Percentiles rank a stretch among this genome's conserved stretches.
Conservation (phyloP, 2,113 vertebrate species). For the Microcebus murinus region DNA sequence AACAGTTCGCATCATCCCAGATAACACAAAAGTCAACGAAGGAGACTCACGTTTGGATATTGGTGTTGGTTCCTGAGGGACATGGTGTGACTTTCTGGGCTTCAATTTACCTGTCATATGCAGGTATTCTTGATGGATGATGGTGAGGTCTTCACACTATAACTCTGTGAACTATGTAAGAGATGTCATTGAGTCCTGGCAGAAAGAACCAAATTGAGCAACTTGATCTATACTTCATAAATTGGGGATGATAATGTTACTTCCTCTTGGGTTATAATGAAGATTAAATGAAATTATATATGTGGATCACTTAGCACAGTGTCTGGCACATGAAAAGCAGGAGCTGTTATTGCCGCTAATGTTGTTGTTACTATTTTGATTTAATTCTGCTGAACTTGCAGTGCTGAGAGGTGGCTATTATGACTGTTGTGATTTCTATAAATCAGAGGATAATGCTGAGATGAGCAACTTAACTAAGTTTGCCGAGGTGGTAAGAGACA, state of each 20-base stretch:
- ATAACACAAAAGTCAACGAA: neutral
- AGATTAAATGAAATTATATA: neutral
- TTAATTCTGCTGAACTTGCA: neutral
- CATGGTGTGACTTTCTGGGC: rapidly evolving
- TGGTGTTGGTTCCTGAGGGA: neutral
- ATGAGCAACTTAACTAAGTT: neutral
- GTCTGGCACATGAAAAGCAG: rapidly evolving
- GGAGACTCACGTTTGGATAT: neutral
- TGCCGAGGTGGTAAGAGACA: neutral
- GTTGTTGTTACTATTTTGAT: too few relatives aligned
- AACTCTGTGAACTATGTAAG: neutral
- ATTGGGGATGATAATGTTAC: rapidly evolving
- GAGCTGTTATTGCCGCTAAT: too few relatives aligned
- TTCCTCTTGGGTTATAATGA: neutral
- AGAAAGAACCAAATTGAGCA: neutral
- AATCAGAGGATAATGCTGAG: neutral
- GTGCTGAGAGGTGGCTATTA: neutral
- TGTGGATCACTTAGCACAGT: rapidly evolving
- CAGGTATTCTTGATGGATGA: neutral
- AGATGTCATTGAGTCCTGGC: rapidly evolving
- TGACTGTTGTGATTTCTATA: neutral
- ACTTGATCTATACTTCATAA: too few relatives aligned
- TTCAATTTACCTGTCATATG: neutral
- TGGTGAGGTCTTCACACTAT: rapidly evolving
- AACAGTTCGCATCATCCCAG: neutral